Evolutionary conservation across 2,797 vertebrate genomes (phyloP).

Genomic region (Mormyrus hasselquistii): DNA sequence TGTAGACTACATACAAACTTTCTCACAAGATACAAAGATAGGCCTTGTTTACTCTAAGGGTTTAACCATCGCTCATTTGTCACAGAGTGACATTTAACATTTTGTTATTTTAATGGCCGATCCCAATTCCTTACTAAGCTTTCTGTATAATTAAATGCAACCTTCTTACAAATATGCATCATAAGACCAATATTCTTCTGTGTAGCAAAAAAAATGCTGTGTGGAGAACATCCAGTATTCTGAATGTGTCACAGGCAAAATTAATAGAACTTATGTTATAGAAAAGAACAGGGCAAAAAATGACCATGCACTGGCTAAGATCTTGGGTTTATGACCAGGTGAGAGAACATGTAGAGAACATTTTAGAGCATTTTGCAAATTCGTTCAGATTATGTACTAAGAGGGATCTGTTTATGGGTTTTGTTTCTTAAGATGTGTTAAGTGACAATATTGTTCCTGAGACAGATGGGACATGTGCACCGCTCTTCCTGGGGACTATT

Average conservation of each 20-base stretch:
- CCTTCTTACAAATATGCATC: conserved; percentile 19
- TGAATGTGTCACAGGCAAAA: background rate
- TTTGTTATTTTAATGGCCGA: background rate
- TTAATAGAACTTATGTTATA: background rate
- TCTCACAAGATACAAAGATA: conserved; percentile 16
- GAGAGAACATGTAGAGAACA: background rate
- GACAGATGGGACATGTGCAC: no score
- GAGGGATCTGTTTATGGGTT: background rate
- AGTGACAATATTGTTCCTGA: background rate
- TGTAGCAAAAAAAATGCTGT: conserved; percentile 7
- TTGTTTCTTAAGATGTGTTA: conserved; percentile 1
- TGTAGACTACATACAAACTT: conserved; percentile 18
- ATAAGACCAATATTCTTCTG: conserved; percentile 16
- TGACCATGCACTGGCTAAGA: background rate
- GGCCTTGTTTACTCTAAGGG: background rate
- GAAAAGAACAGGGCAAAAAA: background rate
- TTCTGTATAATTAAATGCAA: conserved; percentile 7
- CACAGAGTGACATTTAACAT: background rate
- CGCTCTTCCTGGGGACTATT: no score
- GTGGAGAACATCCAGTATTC: background rate
- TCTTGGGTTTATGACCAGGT: background rate
- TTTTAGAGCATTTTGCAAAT: background rate
- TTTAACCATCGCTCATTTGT: conserved; percentile 1
- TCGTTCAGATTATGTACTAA: background rate
- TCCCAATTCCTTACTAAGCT: conserved; percentile 11